Percentiles rank a stretch among this genome's conserved stretches.
phyloP scores from a whole-genome alignment of 1,140 invertebrate genomes.

The Bradysia coprophila region DNA sequence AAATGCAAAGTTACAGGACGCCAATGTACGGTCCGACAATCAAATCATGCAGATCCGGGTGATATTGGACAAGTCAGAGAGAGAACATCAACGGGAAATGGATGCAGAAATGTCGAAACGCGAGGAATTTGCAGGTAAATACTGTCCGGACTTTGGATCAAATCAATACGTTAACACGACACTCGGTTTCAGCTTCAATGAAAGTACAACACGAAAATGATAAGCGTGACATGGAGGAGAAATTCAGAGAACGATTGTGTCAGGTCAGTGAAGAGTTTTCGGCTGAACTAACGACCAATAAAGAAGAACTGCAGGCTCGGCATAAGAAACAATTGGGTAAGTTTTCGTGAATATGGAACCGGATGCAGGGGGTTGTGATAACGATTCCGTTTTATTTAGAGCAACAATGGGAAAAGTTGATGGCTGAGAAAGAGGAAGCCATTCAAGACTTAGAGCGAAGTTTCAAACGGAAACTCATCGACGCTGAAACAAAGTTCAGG shows the following conservation, averaged over 20 bases:
- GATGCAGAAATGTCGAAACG: conserved; percentile 30
- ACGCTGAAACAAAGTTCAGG: conserved; percentile 24
- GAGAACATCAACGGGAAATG: conserved; percentile 31
- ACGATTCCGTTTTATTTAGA: conserved; percentile 15
- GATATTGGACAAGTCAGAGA: conserved; percentile 22
- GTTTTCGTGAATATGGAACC: conserved; percentile 4
- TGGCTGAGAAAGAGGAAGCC: conserved; percentile 30
- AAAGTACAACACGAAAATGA: conserved; percentile 16
- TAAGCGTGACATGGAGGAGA: conserved; percentile 20
- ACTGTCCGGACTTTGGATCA: no score
- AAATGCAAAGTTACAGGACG: conserved; percentile 24
- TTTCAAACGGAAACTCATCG: conserved; percentile 28
- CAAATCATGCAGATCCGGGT: conserved; percentile 20
- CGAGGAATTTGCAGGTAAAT: conserved; percentile 13
- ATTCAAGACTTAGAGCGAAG: conserved; percentile 28
- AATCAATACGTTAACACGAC: no score
- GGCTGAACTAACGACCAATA: conserved; percentile 16
- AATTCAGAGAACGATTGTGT: conserved; percentile 17
- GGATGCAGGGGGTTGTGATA: background rate
- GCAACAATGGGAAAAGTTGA: conserved; percentile 29
- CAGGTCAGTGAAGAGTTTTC: conserved; percentile 23
- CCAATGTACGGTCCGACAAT: conserved; percentile 19
- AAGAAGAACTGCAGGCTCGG: conserved; percentile 31
- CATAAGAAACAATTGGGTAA: conserved; percentile 38
- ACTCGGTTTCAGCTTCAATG: no score